Evolutionary conservation across 2,797 vertebrate species (phyloP).

Genomic region (Chelon auratus): DNA sequence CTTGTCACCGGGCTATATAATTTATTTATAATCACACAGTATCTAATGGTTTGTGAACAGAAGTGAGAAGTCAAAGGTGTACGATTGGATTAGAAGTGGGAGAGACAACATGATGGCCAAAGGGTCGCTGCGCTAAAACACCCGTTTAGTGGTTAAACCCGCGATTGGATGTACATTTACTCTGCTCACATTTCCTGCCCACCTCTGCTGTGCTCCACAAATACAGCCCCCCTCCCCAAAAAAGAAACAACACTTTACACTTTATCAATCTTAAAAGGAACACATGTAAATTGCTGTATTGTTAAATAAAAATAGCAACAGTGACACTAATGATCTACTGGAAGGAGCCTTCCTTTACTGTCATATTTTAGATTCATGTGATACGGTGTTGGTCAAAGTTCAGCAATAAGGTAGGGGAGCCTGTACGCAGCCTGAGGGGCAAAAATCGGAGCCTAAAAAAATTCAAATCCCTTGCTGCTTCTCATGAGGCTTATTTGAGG

Average conservation of each 20-base stretch:
- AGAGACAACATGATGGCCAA: background rate
- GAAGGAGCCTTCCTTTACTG: no score
- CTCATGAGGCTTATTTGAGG: slow-evolving; percentile 2
- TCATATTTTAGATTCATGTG: no score
- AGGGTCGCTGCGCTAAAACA: no score
- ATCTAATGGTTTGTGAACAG: background rate
- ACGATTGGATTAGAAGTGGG: background rate
- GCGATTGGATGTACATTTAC: background rate
- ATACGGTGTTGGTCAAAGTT: background rate
- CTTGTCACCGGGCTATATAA: slow-evolving; percentile 3
- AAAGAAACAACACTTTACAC: no score
- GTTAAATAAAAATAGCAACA: no score
- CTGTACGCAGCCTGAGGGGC: background rate
- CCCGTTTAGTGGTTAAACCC: background rate
- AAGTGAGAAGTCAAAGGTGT: background rate
- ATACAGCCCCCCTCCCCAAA: no score
- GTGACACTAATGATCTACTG: no score
- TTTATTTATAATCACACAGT: background rate
- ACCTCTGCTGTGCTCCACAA: background rate
- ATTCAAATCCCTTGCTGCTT: background rate
- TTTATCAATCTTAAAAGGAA: no score
- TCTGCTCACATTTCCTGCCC: background rate
- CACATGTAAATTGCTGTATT: no score
- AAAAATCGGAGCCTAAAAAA: background rate
- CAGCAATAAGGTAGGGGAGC: background rate